phyloP scores from a whole-genome alignment of 2,797 vertebrate species.

The Naso thynnoides region DNA sequence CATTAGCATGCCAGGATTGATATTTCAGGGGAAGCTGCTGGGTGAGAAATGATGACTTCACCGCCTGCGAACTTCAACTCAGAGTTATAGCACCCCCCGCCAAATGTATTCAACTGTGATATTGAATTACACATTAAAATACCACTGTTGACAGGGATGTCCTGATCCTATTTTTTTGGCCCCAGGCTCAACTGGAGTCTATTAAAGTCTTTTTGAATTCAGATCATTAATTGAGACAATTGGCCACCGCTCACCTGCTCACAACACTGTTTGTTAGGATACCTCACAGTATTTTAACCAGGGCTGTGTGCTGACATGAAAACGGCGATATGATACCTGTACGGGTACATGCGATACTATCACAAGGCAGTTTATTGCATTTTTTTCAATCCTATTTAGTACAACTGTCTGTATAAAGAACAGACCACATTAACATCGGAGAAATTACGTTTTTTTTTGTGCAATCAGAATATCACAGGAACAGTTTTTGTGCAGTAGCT shows the following conservation, averaged over 20 bases:
- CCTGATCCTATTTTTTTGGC: slow-evolving; percentile 11
- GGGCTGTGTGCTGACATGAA: too few species aligned
- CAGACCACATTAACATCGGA: too few species aligned
- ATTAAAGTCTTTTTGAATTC: not conserved
- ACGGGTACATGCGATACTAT: too few species aligned
- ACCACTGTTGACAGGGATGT: not conserved
- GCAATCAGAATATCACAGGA: too few species aligned
- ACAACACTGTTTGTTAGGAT: not conserved
- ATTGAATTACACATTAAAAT: slow-evolving; percentile 13
- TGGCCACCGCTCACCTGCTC: not conserved
- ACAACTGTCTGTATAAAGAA: too few species aligned
- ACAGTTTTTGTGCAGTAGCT: too few species aligned
- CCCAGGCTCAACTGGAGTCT: not conserved
- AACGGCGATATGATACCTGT: too few species aligned
- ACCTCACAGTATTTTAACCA: slow-evolving; percentile 24
- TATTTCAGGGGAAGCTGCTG: slow-evolving; percentile 29
- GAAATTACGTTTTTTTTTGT: too few species aligned
- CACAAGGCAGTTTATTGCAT: too few species aligned
- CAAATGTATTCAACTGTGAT: slow-evolving; percentile 21
- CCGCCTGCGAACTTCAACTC: not conserved
- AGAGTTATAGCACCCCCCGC: not conserved
- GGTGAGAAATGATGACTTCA: slow-evolving; percentile 14
- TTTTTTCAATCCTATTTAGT: too few species aligned
- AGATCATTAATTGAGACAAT: slow-evolving; percentile 4
- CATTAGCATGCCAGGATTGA: slow-evolving; percentile 39